These are phyloP conservation scores for Porites lobata DNA, from an alignment of 92 coral and sea anemone genomes.

Conservation along the genomic window DNA sequence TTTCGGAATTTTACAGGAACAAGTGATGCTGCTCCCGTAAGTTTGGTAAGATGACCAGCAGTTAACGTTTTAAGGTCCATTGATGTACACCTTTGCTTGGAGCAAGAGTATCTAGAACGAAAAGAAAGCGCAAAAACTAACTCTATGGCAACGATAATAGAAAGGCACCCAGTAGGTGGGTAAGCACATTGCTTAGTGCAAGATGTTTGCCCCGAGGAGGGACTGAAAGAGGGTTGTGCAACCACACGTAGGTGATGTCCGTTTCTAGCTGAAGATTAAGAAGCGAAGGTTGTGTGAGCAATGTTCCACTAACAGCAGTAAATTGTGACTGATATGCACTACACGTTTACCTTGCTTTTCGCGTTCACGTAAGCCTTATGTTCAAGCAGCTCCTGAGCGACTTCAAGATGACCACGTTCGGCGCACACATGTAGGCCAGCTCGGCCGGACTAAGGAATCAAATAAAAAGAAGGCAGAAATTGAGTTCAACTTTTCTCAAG, in stretches of 20 bases:
- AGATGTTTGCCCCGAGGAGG: background rate
- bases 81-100: too few species aligned
- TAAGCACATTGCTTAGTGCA: background rate
- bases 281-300: background rate
- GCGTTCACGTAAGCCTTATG: conserved; percentile 97
- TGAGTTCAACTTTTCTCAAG: too few species aligned
- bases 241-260: too few species aligned
- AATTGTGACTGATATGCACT: background rate
- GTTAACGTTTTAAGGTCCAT: too few species aligned
- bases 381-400: conserved; percentile 85
- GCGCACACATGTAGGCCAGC: conserved; percentile 94
- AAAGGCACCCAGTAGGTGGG: background rate
- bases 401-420: conserved; percentile 95
- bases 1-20: background rate
- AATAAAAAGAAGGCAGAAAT: background rate
- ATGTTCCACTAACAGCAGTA: background rate
- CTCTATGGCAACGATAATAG: background rate
- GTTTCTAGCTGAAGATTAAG: too few species aligned
- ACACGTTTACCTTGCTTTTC: conserved; percentile 85
- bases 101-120: too few species aligned
- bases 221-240: too few species aligned
- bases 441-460: conserved; percentile 78
- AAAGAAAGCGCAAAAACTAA: too few species aligned
- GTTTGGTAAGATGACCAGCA: background rate
- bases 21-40: background rate